These are phyloP conservation scores for Puma concolor DNA, from an alignment of 2,113 vertebrate genomes.

Conservation along the genomic window DNA sequence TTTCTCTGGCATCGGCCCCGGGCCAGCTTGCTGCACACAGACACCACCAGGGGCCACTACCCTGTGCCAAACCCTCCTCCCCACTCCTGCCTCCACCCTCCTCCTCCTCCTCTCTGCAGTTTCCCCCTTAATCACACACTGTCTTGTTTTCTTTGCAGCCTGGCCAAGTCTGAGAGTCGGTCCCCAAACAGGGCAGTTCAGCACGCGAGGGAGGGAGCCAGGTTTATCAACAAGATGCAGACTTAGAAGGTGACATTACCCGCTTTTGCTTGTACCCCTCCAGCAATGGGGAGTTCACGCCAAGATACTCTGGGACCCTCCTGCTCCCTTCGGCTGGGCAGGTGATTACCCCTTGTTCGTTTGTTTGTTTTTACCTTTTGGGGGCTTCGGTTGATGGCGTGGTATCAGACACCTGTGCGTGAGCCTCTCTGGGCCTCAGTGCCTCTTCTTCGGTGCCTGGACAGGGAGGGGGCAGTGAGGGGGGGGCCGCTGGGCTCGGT, in stretches of 20 bases:
- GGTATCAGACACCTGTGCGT: not conserved
- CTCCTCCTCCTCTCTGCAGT: conserved; percentile 21
- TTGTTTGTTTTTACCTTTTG: not conserved
- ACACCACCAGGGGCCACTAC: conserved; percentile 45
- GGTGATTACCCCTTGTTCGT: not conserved
- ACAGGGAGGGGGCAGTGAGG: not conserved
- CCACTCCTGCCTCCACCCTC: not conserved
- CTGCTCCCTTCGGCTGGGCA: not conserved
- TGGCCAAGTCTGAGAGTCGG: conserved; percentile 76
- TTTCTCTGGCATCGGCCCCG: conserved; percentile 26
- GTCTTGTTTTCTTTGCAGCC: conserved; percentile 78
- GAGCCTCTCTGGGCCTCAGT: not conserved
- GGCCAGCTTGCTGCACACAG: conserved; percentile 50
- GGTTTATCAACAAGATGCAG: conserved; percentile 15
- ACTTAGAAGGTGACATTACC: not conserved
- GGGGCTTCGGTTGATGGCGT: not conserved
- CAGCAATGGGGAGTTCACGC: conserved; percentile 10
- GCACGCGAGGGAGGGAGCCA: conserved; percentile 19
- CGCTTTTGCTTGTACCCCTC: not conserved
- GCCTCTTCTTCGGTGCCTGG: not conserved
- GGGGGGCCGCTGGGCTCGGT: not conserved
- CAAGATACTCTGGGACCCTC: not conserved
- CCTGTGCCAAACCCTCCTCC: conserved; percentile 56
- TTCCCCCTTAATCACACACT: conserved; percentile 73
- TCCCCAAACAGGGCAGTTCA: conserved; percentile 72